Base-by-base conservation (phyloP, 2,888 invertebrate species). In the Gandaritis pyraliata region DNA sequence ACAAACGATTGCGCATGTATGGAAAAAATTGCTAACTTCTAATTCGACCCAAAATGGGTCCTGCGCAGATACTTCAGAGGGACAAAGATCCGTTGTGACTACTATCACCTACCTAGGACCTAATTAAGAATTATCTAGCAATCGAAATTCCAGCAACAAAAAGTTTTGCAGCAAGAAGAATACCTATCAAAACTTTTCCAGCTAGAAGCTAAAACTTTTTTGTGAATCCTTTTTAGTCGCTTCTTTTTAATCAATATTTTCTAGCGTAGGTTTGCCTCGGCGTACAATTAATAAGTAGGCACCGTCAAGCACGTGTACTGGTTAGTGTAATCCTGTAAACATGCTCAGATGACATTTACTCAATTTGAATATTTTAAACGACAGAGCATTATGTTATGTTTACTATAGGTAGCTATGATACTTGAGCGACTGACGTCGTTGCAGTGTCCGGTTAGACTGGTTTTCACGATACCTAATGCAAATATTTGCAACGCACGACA, bases 391-490 rank as follows among this genome's bases (percentile, higher is more conserved):
- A 48, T 30, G 30, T 16, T 53, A 7, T 7, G 12, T 39, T 4
- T 12, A 12, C 12, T 12, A 33, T 16, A 16, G 38, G 13, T n/a
- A 47, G n/a, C 3, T 30, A 36, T 7, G 33, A 16, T 33, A 18
- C 57, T 49, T 13, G 48, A 48, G 49, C 23, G 38, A 43, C 12
- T 47, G 60, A 65, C 62, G 61, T 52, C 48, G 46, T 49, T 54
- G 39, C 53, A n/a, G 41, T 63, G 50, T 68, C 67, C 67, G 67
- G 65, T 65, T 63, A 23, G n/a, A 68, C 67, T 53, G 63, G 67
- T 68, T 61, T 23, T 15, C 1, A 13, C 10, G n/a, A 6, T 49
- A 49, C 41, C n/a, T 33, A 10, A 49, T 57, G 49, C 43, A 49
- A 43, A 57, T 39, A 50, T 38, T 18, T 50, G 23, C 15, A 39